Base-by-base conservation (phyloP, 2,888 invertebrate genomes). In the Xylocampa areola region DNA sequence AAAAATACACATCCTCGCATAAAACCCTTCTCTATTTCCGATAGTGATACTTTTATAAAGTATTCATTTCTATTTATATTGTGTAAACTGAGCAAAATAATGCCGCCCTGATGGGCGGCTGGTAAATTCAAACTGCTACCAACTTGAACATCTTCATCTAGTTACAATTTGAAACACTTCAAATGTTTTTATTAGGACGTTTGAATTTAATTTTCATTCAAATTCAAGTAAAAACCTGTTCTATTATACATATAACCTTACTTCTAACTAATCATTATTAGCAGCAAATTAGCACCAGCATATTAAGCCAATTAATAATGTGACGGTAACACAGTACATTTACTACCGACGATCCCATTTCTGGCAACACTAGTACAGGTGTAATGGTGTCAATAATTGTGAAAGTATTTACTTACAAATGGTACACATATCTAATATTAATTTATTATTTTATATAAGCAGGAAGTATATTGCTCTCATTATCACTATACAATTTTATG, bases 201-300 rank as follows among this genome's bases (percentile, higher is more conserved):
- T 45, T 19, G 6, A 45, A 33, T 40, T 44, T 10, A 0, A 25
- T 39, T 48, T 60, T 27, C 19, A 14, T 58, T 66, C 10, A 43
- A 7, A 35, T 21, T 32, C 14, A 11, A 39, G 16, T 27, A 23
- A 41, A n/a, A 14, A 21, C 35, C 30, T 29, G 33, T 37, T 43
- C 16, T 48, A 48, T 44, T 54, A 63, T 39, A 64, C 35, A 47
- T 48, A 57, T 51, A 54, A 53, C 27, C 52, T 71, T 57, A 68
- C 29, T 58, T 48, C 45, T 52, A 62, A 39, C 45, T 50, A 62
- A 53, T 33, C 7, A 50, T 58, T 65, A 68, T 64, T 68, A 68
- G 77, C 75, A 77, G 80, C 76, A 63, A 70, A 68, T 69, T 72
- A 82, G 82, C 82, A 82, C 82, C 83, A 69, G 73, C 70, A 48